Evolutionary conservation across 1,140 invertebrate genomes (phyloP), one percentile per base, ranked within the genome.

Genomic region (Homarus americanus): DNA sequence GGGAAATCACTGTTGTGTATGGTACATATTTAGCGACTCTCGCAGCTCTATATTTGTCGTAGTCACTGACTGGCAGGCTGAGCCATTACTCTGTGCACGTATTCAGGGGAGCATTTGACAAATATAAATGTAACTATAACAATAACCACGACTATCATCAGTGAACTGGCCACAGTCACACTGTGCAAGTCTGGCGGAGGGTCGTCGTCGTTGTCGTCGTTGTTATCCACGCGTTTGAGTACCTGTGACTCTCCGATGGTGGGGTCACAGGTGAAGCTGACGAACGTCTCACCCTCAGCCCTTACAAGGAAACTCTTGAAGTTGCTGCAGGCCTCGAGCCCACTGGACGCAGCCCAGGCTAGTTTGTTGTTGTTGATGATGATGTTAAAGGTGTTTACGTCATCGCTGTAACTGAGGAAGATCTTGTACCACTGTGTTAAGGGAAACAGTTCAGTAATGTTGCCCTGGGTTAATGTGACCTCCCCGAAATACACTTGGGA

Each of bases 401-500:
- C 10, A 24, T 49, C 5, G 44, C 53, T 5, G 49, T 53, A 82
- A 9, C 28, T 32, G 34, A 83, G 49, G 53, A 38, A 49, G 7
- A 83, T 66, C 32, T 66, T 83, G 58, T 83, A 58, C 80, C 80
- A 83, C 34, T 24, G 53, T 0, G 66, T 40, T 32, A 83, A 12
- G 34, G 80, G 80, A 24, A 24, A 9, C 1, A 83, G 58, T 58
- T 40, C 4, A 0, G 32, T 32, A 15, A 58, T 20, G 15, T 73
- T 38, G 7, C 24, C 20, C 41, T 7, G 34, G 3, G 20, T 49
- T 36, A 79, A 12, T 17, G 63, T 34, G 7, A 28, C 10, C 24
- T 40, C 49, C 1, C 49, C 44, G 4, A 75, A 20, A 34, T 2
- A 44, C 41, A 49, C 72, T 32, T 73, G 17, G 4, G 40, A 5